Conservation (phyloP, 2,797 vertebrate species). For the Capromys pilorides region DNA sequence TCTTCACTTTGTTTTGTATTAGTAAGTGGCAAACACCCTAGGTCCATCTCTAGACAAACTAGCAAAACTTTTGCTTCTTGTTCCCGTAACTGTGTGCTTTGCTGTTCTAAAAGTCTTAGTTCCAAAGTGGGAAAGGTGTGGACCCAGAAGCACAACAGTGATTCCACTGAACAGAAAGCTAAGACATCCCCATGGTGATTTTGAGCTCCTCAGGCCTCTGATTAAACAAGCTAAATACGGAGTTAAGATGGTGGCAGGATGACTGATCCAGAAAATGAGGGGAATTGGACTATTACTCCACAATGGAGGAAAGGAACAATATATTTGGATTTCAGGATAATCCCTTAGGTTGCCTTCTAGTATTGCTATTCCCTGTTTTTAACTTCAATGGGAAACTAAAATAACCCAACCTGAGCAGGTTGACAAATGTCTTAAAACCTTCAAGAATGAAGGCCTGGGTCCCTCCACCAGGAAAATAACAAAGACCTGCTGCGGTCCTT, state of each 20-base stretch:
- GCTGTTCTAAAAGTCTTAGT: background rate
- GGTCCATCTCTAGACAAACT: background rate
- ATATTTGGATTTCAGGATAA: background rate
- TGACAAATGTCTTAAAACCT: background rate
- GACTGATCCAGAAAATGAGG: too few relatives aligned
- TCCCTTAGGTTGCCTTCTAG: background rate
- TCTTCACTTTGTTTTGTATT: constrained; percentile 13
- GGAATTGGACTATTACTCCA: too few relatives aligned
- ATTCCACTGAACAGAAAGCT: background rate
- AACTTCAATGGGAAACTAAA: background rate
- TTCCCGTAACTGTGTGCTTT: background rate
- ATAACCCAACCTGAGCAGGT: background rate
- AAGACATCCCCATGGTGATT: too few relatives aligned
- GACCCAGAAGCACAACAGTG: background rate
- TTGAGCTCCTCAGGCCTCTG: too few relatives aligned
- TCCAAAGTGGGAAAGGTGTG: background rate
- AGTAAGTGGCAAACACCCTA: background rate
- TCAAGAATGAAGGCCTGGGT: background rate
- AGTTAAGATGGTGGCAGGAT: too few relatives aligned
- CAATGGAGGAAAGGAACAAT: too few relatives aligned
- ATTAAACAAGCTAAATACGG: too few relatives aligned
- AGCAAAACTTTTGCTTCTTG: background rate
- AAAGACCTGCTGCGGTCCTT: background rate
- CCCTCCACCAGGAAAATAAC: background rate
- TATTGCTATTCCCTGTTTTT: background rate